phyloP scores from a whole-genome alignment of 2,888 invertebrate genomes.

The Eucriotettix oculatus region DNA sequence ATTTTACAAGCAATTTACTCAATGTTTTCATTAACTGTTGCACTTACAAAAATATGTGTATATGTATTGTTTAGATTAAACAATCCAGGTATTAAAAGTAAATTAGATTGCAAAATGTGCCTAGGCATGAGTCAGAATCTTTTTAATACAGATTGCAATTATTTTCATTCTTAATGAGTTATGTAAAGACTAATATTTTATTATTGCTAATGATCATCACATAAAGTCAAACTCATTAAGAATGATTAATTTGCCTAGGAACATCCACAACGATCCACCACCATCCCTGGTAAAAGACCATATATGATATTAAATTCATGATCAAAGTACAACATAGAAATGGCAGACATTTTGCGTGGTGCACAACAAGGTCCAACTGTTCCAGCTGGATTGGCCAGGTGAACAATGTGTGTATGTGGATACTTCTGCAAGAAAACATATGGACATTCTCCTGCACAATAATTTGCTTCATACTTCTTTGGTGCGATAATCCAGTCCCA shows the following conservation, averaged over 20 bases:
- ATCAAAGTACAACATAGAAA: conserved; percentile 86
- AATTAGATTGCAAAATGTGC: background rate
- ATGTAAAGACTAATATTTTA: no score
- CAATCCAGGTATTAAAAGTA: no score
- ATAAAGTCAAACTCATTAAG: background rate
- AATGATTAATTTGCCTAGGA: conserved; percentile 26
- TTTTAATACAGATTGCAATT: background rate
- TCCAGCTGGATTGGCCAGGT: conserved; percentile 57
- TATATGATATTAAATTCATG: conserved; percentile 73
- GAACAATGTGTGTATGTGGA: conserved; percentile 75
- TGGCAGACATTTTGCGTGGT: conserved; percentile 71
- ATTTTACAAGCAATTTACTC: no score
- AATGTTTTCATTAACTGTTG: no score
- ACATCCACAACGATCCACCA: conserved; percentile 85
- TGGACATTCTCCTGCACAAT: conserved; percentile 90
- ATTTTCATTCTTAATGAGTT: no score
- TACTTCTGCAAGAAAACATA: conserved; percentile 73
- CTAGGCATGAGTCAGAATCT: background rate
- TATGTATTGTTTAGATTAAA: no score
- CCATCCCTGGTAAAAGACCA: conserved; percentile 83
- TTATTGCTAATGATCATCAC: no score
- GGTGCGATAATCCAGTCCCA: conserved; percentile 98
- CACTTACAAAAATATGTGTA: no score
- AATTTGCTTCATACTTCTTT: conserved; percentile 84
- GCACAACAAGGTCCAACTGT: conserved; percentile 85